Evolutionary conservation across 2,113 vertebrate species (phyloP).

Genomic region (Brevimyrus niger): DNA sequence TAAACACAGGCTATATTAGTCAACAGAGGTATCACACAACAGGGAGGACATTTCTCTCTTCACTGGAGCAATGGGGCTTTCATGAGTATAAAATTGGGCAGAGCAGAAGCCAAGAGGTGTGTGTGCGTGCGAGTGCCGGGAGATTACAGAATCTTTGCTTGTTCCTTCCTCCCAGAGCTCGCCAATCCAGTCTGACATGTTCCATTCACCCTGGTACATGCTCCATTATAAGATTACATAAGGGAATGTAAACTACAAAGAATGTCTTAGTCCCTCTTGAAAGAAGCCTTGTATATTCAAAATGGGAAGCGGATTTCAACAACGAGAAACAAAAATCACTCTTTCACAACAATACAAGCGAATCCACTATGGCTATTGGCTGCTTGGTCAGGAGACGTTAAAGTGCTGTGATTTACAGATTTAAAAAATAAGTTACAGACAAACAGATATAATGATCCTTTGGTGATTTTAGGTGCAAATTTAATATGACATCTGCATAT

Average conservation of each 20-base stretch:
- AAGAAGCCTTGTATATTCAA: constrained; percentile 25
- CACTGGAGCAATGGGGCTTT: constrained; percentile 42
- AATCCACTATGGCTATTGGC: constrained; percentile 26
- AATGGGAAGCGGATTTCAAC: constrained; percentile 45
- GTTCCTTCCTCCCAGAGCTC: constrained; percentile 42
- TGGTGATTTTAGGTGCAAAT: background rate
- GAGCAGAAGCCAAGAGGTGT: background rate
- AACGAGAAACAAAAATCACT: constrained; percentile 43
- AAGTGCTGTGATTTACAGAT: background rate
- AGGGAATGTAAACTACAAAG: constrained; percentile 58
- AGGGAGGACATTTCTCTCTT: background rate
- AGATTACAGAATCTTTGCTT: constrained; percentile 41
- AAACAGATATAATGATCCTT: background rate
- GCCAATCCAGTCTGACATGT: constrained; percentile 58
- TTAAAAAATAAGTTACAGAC: background rate
- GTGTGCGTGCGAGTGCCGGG: constrained; percentile 24
- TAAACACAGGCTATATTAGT: background rate
- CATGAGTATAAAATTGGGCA: constrained; percentile 49
- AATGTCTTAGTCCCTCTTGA: constrained; percentile 32
- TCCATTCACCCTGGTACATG: constrained; percentile 43
- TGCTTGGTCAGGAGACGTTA: background rate
- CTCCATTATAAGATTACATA: constrained; percentile 49
- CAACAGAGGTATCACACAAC: background rate
- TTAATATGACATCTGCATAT: background rate
- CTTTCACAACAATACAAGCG: constrained; percentile 43